Evolutionary conservation across 1,140 invertebrate species (phyloP).

Genomic region (Holotrichia oblita): DNA sequence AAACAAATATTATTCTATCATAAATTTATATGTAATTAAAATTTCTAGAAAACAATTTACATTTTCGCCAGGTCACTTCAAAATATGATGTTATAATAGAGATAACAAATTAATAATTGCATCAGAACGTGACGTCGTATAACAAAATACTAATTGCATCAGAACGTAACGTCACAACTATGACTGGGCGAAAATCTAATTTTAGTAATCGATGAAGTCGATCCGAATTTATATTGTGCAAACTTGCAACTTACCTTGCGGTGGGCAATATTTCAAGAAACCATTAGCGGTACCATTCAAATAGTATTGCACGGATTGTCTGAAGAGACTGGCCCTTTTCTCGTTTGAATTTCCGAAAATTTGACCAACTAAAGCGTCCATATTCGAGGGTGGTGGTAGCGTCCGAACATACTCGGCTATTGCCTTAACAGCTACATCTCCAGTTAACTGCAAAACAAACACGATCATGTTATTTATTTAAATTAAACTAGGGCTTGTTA

Average conservation of each 20-base stretch:
- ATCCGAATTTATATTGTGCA: too few relatives aligned
- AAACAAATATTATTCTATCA: too few relatives aligned
- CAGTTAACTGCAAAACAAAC: constrained; percentile 47
- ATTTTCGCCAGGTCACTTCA: too few relatives aligned
- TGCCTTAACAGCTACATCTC: constrained; percentile 66
- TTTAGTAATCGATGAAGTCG: too few relatives aligned
- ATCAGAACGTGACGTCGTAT: too few relatives aligned
- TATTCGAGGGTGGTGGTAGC: constrained; percentile 72
- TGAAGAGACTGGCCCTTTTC: constrained; percentile 74
- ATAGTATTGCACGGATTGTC: constrained; percentile 89
- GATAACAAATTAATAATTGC: too few relatives aligned
- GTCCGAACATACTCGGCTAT: constrained; percentile 80
- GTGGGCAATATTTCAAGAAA: constrained; percentile 74
- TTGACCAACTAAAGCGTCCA: constrained; percentile 76
- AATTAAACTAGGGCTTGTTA: constrained; percentile 42
- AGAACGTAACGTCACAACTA: too few relatives aligned
- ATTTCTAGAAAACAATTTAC: too few relatives aligned
- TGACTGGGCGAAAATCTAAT: too few relatives aligned
- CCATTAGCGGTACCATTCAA: constrained; percentile 87
- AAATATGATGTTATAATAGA: too few relatives aligned
- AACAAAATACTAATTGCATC: too few relatives aligned
- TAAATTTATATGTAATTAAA: too few relatives aligned
- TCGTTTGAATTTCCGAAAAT: constrained; percentile 78
- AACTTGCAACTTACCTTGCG: constrained; percentile 47
- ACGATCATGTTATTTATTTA: constrained; percentile 37